Percentiles rank a stretch among this genome's conserved stretches.
Conservation (phyloP, 2,113 vertebrate species). For the Sinocyclocheilus maitianheensis region DNA sequence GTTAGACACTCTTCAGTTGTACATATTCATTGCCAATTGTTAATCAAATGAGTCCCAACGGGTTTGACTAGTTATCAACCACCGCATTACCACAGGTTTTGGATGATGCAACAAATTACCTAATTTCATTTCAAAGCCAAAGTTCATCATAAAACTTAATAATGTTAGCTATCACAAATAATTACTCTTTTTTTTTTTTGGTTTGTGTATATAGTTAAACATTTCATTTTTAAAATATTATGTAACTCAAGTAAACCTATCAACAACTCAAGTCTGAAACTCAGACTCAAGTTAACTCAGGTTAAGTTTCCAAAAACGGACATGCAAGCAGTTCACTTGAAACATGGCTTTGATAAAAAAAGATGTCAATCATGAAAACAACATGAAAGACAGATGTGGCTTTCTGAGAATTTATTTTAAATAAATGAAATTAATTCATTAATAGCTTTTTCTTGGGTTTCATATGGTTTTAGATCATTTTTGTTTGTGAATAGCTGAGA, state of each 20-base stretch:
- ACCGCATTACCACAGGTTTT: background rate
- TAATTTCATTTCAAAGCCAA: slow-evolving; percentile 10
- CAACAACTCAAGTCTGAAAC: background rate
- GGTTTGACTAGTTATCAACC: slow-evolving; percentile 14
- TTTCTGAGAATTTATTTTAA: background rate
- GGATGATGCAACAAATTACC: slow-evolving; percentile 35
- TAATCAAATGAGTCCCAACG: slow-evolving; percentile 1
- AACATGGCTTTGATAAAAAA: background rate
- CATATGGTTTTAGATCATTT: background rate
- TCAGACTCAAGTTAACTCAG: background rate
- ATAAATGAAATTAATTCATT: background rate
- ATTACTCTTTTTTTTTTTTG: background rate
- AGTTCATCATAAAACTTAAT: too few species aligned
- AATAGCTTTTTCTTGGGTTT: background rate
- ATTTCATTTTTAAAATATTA: background rate
- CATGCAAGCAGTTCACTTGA: background rate
- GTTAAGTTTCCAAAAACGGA: background rate
- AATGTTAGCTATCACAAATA: background rate
- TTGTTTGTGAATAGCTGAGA: background rate
- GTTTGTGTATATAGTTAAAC: background rate
- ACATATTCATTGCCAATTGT: background rate
- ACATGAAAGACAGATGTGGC: too few species aligned
- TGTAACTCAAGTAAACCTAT: background rate
- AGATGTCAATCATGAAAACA: background rate
- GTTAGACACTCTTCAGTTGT: background rate